Base-by-base conservation (phyloP, 2,797 vertebrate species). In the Echiichthys vipera region DNA sequence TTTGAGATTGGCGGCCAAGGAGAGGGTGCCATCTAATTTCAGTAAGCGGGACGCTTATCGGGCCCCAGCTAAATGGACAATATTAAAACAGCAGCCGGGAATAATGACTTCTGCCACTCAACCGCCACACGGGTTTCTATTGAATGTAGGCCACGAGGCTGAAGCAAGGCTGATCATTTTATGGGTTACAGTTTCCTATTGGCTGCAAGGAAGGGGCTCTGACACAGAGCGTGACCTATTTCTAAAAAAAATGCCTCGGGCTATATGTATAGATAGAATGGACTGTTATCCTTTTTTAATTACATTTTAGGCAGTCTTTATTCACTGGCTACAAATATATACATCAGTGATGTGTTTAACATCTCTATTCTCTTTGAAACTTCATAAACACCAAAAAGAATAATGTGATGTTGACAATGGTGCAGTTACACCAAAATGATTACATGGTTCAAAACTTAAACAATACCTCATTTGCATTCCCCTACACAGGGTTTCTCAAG, bases 71-170 rank as follows among this genome's bases (percentile, higher is more conserved):
- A 94, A 95, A 95, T 94, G 94, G 94, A 93, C 94, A 92, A 93
- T 93, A 94, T 95, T 95, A 93, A 93, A 92, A 94, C 92, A 88
- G 88, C 91, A 95, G 93, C 90, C 78, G 65, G 89, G 91, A 93
- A 90, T 95, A 95, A 95, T 95, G 95, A 94, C 91, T 95, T 92
- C 92, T 96, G 94, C 93, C 94, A 94, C 92, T 95, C 92, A 92
- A 74, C 65, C 77, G 65, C 88, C 87, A 85, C 78, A 74, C 40
- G 84, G 91, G 90, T 87, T 93, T 90, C 91, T 87, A 83, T 80
- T 91, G 91, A 95, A 96, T 96, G 91, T 96, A 95, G 95, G 95
- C 89, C 95, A 96, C 51, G 64, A 94, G 91, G 92, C 90, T 94
- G 92, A 90, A 92, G 89, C 86, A 89, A 90, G 91, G 87, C 85